These are phyloP conservation scores for Bradypus variegatus DNA, from an alignment of 2,797 vertebrate species.

Conservation along the genomic window DNA sequence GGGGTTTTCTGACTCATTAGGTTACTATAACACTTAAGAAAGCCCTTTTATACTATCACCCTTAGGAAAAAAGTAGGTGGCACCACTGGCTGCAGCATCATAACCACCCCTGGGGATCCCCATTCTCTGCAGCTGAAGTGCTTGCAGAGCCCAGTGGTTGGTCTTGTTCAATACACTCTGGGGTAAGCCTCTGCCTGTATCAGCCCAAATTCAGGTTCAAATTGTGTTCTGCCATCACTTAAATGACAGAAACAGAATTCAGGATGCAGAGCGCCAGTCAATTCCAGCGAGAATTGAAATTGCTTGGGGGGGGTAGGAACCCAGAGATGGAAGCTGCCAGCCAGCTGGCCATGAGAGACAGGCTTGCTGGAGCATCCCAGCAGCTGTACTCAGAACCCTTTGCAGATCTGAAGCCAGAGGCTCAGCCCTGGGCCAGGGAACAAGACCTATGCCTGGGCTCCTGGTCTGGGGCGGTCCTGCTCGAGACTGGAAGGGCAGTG, in stretches of 20 bases:
- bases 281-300: not conserved
- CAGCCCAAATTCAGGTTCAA: not conserved
- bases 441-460: not conserved
- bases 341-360: not conserved
- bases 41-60: too few species aligned
- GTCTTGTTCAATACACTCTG: not conserved
- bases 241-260: not conserved
- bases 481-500: not conserved
- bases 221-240: not conserved
- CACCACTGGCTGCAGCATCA: not conserved
- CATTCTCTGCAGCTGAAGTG: not conserved
- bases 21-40: not conserved
- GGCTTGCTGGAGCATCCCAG: not conserved
- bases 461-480: not conserved
- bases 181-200: not conserved
- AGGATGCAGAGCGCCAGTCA: not conserved
- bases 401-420: not conserved
- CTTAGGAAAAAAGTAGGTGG: too few species aligned
- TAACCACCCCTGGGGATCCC: not conserved
- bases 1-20: not conserved
- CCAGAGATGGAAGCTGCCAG: not conserved
- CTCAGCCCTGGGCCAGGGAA: not conserved
- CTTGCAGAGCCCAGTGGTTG: not conserved
- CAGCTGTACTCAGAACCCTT: not conserved
- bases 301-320: not conserved